Evolutionary conservation across 2,888 invertebrate species (phyloP).

Genomic region (Physocephala rufipes): DNA sequence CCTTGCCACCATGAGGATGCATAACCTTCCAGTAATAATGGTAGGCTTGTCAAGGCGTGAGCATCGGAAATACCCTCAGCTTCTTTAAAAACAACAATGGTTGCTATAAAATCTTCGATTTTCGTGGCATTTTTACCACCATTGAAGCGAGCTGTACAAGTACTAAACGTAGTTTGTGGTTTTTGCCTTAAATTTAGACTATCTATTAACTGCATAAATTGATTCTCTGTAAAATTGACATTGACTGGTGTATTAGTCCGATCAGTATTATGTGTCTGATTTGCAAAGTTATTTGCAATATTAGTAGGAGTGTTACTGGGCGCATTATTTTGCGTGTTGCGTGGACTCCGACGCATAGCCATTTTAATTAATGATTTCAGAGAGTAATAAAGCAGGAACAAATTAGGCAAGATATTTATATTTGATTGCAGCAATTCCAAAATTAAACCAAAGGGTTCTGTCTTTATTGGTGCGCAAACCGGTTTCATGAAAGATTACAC

Average conservation of each 20-base stretch:
- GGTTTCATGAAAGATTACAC: too few relatives aligned
- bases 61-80: slow-evolving; percentile 40
- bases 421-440: too few relatives aligned
- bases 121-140: slow-evolving; percentile 35
- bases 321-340: too few relatives aligned
- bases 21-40: slow-evolving; percentile 36
- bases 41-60: slow-evolving; percentile 33
- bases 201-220: background rate
- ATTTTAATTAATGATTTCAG: too few relatives aligned
- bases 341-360: too few relatives aligned
- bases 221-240: background rate
- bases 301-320: too few relatives aligned
- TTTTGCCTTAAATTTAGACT: slow-evolving; percentile 18
- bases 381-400: too few relatives aligned
- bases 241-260: background rate
- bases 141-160: slow-evolving; percentile 32
- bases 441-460: too few relatives aligned
- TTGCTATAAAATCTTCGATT: slow-evolving; percentile 36
- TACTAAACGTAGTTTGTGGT: slow-evolving; percentile 32
- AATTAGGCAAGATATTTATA: too few relatives aligned
- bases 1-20: slow-evolving; percentile 39
- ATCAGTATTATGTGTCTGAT: too few relatives aligned
- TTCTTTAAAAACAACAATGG: slow-evolving; percentile 31
- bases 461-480: too few relatives aligned
- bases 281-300: too few relatives aligned